Percentiles rank a stretch among this genome's conserved stretches.
Evolutionary conservation across 2,113 vertebrate genomes (phyloP).

Genomic region (Parus major): DNA sequence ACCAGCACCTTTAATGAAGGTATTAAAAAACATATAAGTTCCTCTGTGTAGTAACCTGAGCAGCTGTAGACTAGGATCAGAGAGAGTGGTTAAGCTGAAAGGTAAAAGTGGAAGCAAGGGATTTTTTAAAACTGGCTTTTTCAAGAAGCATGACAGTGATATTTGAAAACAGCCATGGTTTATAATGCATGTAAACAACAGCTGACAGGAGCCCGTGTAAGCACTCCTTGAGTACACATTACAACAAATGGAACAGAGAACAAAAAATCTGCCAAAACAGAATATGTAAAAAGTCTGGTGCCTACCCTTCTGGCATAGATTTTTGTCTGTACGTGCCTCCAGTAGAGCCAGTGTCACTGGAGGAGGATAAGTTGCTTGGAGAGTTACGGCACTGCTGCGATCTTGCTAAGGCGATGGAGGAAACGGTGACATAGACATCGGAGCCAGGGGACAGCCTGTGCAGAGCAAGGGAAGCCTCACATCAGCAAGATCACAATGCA

Average conservation of each 20-base stretch:
- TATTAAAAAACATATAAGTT: not conserved
- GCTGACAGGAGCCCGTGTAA: not conserved
- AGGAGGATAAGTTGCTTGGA: conserved; percentile 84
- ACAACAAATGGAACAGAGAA: not conserved
- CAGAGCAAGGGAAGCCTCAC: not conserved
- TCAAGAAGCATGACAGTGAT: not conserved
- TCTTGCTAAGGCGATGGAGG: conserved; percentile 88
- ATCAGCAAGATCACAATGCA: not conserved
- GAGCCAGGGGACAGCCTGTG: conserved; percentile 88
- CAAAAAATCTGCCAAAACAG: not conserved
- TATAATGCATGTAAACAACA: not conserved
- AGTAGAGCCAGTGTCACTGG: conserved; percentile 84
- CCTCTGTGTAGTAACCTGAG: not conserved
- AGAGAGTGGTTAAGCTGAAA: not conserved
- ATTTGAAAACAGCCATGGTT: not conserved
- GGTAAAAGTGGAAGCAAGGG: not conserved
- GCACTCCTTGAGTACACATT: not conserved
- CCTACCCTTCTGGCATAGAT: conserved; percentile 94
- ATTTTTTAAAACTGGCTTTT: not conserved
- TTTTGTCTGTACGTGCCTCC: conserved; percentile 90
- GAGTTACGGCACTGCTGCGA: conserved; percentile 87
- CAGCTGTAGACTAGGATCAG: not conserved
- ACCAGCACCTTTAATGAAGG: not conserved
- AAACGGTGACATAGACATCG: conserved; percentile 90
- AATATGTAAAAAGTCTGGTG: not conserved